Conservation (phyloP, 2,888 invertebrate genomes). For the Eueremaeus valkanovi region DNA sequence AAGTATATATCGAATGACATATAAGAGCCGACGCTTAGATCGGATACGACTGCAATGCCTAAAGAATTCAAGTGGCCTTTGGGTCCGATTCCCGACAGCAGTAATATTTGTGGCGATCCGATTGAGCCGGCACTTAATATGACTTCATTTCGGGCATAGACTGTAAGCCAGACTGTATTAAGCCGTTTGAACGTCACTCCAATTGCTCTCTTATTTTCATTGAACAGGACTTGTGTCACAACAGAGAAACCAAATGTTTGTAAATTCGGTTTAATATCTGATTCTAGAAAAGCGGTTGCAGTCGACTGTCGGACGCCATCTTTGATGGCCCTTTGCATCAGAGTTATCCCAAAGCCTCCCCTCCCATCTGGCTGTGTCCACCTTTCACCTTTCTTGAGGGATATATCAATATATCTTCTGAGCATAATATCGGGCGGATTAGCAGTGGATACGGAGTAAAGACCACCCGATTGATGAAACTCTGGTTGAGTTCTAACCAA, state of each 20-base stretch:
- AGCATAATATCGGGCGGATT: not conserved
- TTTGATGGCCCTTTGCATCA: slow-evolving; percentile 49
- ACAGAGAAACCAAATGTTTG: not conserved
- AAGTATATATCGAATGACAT: not conserved
- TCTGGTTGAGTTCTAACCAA: not conserved
- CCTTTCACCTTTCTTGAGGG: not conserved
- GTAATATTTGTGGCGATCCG: not conserved
- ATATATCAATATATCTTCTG: not conserved
- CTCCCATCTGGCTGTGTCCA: not conserved
- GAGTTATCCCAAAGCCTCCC: too few relatives aligned
- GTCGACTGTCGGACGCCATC: slow-evolving; percentile 52
- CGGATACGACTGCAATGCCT: not conserved
- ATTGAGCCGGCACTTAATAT: not conserved
- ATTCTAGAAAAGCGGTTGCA: slow-evolving; percentile 51
- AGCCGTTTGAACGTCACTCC: not conserved
- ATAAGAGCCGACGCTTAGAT: not conserved
- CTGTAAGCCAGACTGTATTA: not conserved
- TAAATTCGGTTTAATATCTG: slow-evolving; percentile 43
- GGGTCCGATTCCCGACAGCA: not conserved
- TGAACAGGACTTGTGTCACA: not conserved
- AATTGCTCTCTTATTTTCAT: not conserved
- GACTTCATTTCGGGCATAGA: not conserved
- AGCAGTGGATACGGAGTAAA: not conserved
- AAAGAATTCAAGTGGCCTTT: not conserved
- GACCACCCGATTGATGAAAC: not conserved